phyloP scores from a whole-genome alignment of 2,113 vertebrate species.

The Oreotrochilus melanogaster region DNA sequence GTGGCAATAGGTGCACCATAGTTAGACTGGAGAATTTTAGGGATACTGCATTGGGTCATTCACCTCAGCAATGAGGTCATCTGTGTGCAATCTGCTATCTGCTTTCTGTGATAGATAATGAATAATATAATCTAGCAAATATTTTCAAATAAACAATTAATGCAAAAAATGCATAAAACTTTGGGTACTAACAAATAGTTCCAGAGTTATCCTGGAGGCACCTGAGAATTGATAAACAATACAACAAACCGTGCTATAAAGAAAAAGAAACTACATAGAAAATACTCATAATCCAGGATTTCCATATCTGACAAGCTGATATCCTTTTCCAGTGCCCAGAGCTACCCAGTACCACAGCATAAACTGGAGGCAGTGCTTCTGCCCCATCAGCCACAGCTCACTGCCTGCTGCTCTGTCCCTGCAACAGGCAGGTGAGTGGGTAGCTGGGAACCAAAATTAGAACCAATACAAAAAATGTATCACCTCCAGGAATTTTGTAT shows the following conservation, averaged over 20 bases:
- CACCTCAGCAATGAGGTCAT: rapidly evolving
- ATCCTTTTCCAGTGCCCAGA: background rate
- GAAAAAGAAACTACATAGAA: background rate
- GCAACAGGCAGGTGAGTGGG: background rate
- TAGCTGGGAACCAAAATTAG: background rate
- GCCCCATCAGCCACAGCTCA: background rate
- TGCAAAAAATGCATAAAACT: background rate
- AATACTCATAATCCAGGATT: background rate
- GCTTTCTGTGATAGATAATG: background rate
- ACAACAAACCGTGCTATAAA: background rate
- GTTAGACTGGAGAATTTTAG: background rate
- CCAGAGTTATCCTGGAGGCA: background rate
- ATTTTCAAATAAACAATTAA: background rate
- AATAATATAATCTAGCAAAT: background rate
- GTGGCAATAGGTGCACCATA: background rate
- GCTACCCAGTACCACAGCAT: background rate
- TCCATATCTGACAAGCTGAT: background rate
- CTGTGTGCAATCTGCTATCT: background rate
- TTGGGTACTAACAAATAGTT: background rate
- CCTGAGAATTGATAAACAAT: background rate
- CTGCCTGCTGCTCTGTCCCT: background rate
- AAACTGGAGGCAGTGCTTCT: background rate
- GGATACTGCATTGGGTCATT: background rate
- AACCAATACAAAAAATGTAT: rapidly evolving
- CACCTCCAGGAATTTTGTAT: background rate